Conservation (phyloP, 1,140 invertebrate genomes). For the Steinernema khuongi region DNA sequence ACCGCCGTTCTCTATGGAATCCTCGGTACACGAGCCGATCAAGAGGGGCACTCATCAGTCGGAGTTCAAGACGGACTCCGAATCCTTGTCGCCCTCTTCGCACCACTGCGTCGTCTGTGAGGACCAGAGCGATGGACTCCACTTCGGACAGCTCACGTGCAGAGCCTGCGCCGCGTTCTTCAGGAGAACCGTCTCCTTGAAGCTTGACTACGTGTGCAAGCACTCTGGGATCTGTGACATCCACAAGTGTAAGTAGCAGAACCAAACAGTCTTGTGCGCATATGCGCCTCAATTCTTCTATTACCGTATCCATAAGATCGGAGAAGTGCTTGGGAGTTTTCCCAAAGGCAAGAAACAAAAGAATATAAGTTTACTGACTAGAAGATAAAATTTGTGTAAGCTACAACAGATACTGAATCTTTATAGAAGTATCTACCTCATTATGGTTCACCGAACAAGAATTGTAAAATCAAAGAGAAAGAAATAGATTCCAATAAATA, state of each 20-base stretch:
- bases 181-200: conserved; percentile 67
- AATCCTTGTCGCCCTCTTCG: not conserved
- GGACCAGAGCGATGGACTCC: conserved; percentile 89
- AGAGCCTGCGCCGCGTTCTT: conserved; percentile 97
- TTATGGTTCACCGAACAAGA: too few species aligned
- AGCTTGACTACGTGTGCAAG: conserved; percentile 88
- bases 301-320: too few species aligned
- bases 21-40: not conserved
- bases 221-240: not conserved
- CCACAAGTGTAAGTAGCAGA: not conserved
- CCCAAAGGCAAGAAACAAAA: too few species aligned
- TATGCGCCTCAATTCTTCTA: too few species aligned
- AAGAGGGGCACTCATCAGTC: not conserved
- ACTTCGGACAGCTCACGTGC: conserved; percentile 91
- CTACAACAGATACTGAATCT: too few species aligned
- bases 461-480: too few species aligned
- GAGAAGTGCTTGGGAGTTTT: too few species aligned
- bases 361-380: too few species aligned
- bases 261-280: not conserved
- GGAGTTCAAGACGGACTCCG: not conserved
- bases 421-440: too few species aligned
- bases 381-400: too few species aligned
- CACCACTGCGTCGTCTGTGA: conserved; percentile 83
- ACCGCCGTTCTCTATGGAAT: not conserved
- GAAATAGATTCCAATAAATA: too few species aligned